Evolutionary conservation across 1,140 invertebrate genomes (phyloP).

Genomic region (Drosophila tsacasi): DNA sequence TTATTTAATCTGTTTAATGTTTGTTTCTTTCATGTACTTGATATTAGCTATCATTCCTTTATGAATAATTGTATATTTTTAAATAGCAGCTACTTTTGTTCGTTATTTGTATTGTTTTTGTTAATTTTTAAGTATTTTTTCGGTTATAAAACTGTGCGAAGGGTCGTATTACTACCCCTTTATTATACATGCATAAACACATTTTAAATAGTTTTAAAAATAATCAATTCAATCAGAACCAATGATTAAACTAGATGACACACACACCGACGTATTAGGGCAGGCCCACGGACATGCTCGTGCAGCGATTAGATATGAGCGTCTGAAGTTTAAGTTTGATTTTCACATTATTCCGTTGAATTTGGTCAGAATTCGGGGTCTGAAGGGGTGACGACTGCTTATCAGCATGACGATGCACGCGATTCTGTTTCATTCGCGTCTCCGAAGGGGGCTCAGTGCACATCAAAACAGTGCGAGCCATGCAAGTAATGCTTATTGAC

Average conservation of each 20-base stretch:
- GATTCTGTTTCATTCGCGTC: slow-evolving; percentile 2
- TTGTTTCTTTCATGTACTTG: neutral
- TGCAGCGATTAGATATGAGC: slow-evolving; percentile 9
- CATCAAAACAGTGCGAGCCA: slow-evolving; percentile 41
- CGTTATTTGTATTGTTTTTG: neutral
- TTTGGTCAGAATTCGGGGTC: slow-evolving; percentile 9
- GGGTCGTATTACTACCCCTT: too few species aligned
- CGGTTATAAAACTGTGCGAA: fast-evolving
- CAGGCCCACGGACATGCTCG: neutral
- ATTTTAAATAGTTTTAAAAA: neutral
- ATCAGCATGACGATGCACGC: slow-evolving; percentile 46
- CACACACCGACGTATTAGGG: slow-evolving; percentile 11
- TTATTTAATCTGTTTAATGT: neutral
- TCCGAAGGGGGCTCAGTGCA: neutral
- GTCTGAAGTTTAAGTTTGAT: slow-evolving; percentile 9
- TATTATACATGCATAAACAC: too few species aligned
- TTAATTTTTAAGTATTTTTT: neutral
- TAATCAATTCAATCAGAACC: neutral
- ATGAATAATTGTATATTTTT: neutral
- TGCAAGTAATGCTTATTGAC: slow-evolving; percentile 17
- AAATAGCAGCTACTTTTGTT: neutral
- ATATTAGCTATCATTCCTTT: neutral
- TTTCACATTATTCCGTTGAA: slow-evolving; percentile 20
- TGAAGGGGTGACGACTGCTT: slow-evolving; percentile 9
- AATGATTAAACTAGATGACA: neutral